Evolutionary conservation across 2,888 invertebrate species (phyloP).

Genomic region (Nomada goodeniana): DNA sequence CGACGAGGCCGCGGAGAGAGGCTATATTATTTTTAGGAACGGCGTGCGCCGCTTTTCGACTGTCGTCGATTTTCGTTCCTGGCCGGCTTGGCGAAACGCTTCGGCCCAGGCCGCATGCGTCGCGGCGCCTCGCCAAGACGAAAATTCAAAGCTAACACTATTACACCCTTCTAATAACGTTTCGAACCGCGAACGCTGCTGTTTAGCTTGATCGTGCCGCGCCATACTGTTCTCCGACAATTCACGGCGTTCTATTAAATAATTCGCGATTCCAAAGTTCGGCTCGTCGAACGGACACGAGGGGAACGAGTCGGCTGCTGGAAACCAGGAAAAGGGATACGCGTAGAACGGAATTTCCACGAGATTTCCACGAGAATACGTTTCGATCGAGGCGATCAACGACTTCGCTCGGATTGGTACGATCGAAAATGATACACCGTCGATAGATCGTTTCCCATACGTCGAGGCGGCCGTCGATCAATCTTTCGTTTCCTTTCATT

Average conservation of each 20-base stretch:
- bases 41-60: slow-evolving; percentile 48
- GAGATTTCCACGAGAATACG: background rate
- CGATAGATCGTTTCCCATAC: background rate
- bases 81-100: slow-evolving; percentile 49
- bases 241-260: slow-evolving; percentile 3
- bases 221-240: slow-evolving; percentile 77
- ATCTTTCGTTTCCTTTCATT: background rate
- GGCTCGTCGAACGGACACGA: background rate
- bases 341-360: background rate
- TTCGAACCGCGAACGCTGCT: slow-evolving; percentile 84
- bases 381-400: slow-evolving; percentile 9
- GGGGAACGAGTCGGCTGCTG: too few species aligned
- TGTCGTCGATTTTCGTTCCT: slow-evolving; percentile 64
- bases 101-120: slow-evolving; percentile 78
- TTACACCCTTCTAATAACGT: slow-evolving; percentile 78
- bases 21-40: slow-evolving; percentile 80
- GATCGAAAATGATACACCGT: background rate
- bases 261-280: slow-evolving; percentile 2
- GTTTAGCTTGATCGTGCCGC: slow-evolving; percentile 86
- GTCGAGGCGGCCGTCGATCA: background rate
- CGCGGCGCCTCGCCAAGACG: slow-evolving; percentile 76
- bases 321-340: too few species aligned
- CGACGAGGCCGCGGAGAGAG: background rate
- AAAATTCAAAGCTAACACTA: slow-evolving; percentile 66
- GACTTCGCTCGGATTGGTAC: slow-evolving; percentile 43